Conservation (phyloP, 1,140 invertebrate species). For the Pararge aegeria region DNA sequence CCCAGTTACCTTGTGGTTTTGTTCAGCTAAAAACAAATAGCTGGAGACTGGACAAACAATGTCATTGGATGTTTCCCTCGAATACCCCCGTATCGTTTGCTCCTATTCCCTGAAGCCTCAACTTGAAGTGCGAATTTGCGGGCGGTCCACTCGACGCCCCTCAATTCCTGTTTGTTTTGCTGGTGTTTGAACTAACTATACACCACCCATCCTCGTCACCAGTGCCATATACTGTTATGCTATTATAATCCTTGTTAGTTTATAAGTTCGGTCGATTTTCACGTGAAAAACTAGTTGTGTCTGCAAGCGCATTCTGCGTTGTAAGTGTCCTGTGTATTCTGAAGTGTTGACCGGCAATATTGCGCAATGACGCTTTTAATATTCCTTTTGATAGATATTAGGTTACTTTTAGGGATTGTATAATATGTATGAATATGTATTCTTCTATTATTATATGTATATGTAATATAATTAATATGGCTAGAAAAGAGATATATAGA, state of each 20-base stretch:
- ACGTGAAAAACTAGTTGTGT: not conserved
- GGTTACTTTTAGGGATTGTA: slow-evolving; percentile 38
- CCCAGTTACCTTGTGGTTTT: not conserved
- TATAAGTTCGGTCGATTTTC: slow-evolving; percentile 4
- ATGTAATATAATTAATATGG: not conserved
- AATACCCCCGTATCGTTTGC: slow-evolving; percentile 42
- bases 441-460: not conserved
- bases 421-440: not conserved
- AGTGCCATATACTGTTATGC: slow-evolving; percentile 9
- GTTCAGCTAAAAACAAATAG: not conserved
- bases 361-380: slow-evolving; percentile 46
- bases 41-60: not conserved
- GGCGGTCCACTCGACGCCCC: slow-evolving; percentile 60
- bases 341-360: slow-evolving; percentile 47
- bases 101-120: slow-evolving; percentile 47
- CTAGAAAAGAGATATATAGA: too few species aligned
- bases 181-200: slow-evolving; percentile 57
- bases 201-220: slow-evolving; percentile 10
- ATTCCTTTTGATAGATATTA: slow-evolving; percentile 42
- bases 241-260: slow-evolving; percentile 11
- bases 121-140: slow-evolving; percentile 63
- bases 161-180: slow-evolving; percentile 65
- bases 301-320: not conserved
- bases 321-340: slow-evolving; percentile 35
- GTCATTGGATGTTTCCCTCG: slow-evolving; percentile 1